These are phyloP conservation scores for Tipula helvola DNA, from an alignment of 2,888 invertebrate genomes.

Conservation along the genomic window DNA sequence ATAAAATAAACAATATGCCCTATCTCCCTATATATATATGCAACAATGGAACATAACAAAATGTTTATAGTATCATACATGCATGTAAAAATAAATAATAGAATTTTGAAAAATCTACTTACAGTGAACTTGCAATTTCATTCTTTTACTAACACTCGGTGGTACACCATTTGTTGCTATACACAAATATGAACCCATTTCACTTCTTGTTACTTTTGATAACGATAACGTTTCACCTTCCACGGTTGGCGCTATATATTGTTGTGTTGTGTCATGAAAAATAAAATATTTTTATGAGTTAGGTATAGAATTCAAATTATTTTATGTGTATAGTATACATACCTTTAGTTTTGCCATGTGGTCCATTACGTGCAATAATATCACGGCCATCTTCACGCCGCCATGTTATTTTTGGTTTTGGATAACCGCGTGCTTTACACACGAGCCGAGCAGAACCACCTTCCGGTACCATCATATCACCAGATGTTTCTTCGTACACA, in stretches of 20 bases:
- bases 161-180: conserved; percentile 82
- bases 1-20: neutral
- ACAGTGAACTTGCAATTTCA: conserved; percentile 87
- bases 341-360: conserved; percentile 64
- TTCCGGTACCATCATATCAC: conserved; percentile 91
- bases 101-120: conserved; percentile 39
- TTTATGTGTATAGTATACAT: conserved; percentile 13
- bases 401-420: conserved; percentile 76
- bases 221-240: conserved; percentile 71
- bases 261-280: conserved; percentile 11
- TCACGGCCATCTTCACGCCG: conserved; percentile 74
- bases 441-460: conserved; percentile 77
- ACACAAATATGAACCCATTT: conserved; percentile 82
- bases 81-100: neutral
- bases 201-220: conserved; percentile 76
- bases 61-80: neutral
- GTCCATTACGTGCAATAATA: conserved; percentile 62
- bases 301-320: neutral
- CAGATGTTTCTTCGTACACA: conserved; percentile 78
- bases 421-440: conserved; percentile 75
- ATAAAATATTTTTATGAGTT: neutral
- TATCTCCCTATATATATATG: neutral
- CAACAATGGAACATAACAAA: neutral
- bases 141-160: conserved; percentile 77
- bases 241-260: conserved; percentile 51